A percentile compares a stretch with the other conserved stretches of the same genome.
Evolutionary conservation across 2,888 invertebrate species (phyloP).

Genomic region (Thelaira solivaga): DNA sequence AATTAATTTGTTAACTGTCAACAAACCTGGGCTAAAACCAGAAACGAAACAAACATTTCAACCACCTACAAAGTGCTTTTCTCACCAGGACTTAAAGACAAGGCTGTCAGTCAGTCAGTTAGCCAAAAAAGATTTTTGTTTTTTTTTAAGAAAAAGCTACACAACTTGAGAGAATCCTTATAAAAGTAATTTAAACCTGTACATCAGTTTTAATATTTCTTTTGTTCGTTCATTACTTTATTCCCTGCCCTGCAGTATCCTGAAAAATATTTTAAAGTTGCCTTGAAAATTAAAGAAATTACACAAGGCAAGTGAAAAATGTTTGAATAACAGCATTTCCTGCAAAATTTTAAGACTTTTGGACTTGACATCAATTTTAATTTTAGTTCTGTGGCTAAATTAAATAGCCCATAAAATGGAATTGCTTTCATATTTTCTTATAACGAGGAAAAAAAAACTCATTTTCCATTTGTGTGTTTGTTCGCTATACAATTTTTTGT

Average conservation of each 20-base stretch:
- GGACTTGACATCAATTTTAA: too few species aligned
- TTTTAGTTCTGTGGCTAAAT: too few species aligned
- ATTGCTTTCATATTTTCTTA: too few species aligned
- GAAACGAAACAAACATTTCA: constrained; percentile 6
- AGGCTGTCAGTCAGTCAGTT: neutral
- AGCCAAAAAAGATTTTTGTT: neutral
- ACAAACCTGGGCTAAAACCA: constrained; percentile 18
- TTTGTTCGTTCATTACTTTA: neutral
- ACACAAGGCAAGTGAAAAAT: too few species aligned
- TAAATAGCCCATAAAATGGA: too few species aligned
- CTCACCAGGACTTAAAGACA: neutral
- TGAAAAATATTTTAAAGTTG: too few species aligned
- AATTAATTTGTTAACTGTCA: constrained; percentile 46
- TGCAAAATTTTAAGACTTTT: too few species aligned
- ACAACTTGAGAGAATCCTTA: constrained; percentile 29
- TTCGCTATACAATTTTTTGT: too few species aligned
- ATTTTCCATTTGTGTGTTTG: too few species aligned
- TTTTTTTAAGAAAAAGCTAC: neutral
- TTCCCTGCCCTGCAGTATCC: neutral
- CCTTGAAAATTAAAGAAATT: too few species aligned
- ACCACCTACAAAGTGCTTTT: neutral
- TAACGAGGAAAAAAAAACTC: too few species aligned
- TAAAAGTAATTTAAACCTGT: constrained; percentile 34
- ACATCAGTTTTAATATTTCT: neutral
- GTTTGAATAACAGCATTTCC: too few species aligned